These are phyloP conservation scores for Phalera bucephala DNA, from an alignment of 2,888 invertebrate genomes.

Conservation along the genomic window DNA sequence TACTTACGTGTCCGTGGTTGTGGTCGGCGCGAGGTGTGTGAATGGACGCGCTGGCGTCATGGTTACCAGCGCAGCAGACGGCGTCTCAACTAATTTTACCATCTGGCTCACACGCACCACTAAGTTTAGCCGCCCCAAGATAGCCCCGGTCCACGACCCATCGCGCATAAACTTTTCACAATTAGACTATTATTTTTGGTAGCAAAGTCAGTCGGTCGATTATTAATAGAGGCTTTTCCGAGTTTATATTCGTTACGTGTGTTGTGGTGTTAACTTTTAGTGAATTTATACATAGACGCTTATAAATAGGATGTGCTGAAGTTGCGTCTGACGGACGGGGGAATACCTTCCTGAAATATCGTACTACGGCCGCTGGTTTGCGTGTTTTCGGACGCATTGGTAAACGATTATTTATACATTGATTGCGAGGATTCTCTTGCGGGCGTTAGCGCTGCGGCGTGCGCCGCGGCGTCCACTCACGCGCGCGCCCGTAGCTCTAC, in stretches of 20 bases:
- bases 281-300: conserved; percentile 84
- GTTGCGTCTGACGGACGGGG: conserved; percentile 83
- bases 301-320: conserved; percentile 83
- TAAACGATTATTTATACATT: conserved; percentile 83
- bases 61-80: conserved; percentile 74
- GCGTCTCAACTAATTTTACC: conserved; percentile 82
- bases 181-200: conserved; percentile 85
- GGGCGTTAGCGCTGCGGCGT: conserved; percentile 39
- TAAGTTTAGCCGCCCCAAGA: conserved; percentile 84
- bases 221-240: conserved; percentile 84
- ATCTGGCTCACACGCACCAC: conserved; percentile 81
- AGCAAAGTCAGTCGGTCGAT: conserved; percentile 84
- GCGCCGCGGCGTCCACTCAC: conserved; percentile 26
- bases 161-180: conserved; percentile 84
- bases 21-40: conserved; percentile 65
- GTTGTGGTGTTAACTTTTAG: conserved; percentile 84
- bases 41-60: conserved; percentile 75
- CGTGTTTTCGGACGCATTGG: conserved; percentile 81
- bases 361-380: conserved; percentile 79
- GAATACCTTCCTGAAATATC: conserved; percentile 84
- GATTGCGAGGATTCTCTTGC: conserved; percentile 63
- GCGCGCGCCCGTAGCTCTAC: conserved; percentile 29
- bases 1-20: conserved; percentile 51
- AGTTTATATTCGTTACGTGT: conserved; percentile 84
- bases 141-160: conserved; percentile 83